Percentiles rank a stretch among this genome's conserved stretches.
phyloP scores from a whole-genome alignment of 2,113 vertebrate species.

The Sturnus vulgaris region DNA sequence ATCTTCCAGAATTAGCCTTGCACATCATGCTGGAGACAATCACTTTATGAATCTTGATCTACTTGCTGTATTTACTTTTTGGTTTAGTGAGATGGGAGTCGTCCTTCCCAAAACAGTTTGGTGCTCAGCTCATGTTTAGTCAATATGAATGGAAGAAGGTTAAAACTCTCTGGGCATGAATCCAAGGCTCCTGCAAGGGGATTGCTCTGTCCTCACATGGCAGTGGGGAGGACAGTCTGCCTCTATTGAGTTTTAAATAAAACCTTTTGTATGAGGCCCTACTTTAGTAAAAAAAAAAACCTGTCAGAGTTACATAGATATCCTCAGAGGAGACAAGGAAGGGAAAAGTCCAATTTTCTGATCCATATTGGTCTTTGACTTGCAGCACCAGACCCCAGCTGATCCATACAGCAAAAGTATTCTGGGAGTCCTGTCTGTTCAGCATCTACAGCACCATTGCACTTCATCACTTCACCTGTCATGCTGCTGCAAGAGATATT shows the following conservation, averaged over 20 bases:
- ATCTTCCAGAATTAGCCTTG: not conserved
- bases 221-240: not conserved
- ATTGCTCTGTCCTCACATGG: not conserved
- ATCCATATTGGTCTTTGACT: not conserved
- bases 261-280: not conserved
- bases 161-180: not conserved
- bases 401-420: not conserved
- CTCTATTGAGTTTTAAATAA: not conserved
- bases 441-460: not conserved
- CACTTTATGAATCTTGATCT: not conserved
- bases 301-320: not conserved
- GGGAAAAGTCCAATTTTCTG: not conserved
- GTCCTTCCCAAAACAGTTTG: not conserved
- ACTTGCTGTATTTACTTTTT: not conserved
- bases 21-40: not conserved
- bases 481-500: not conserved
- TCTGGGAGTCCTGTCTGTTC: not conserved
- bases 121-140: not conserved
- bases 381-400: not conserved
- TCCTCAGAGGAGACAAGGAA: not conserved
- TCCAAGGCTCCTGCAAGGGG: not conserved
- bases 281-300: not conserved
- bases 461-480: not conserved
- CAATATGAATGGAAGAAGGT: fast-evolving
- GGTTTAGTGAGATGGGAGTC: not conserved